Evolutionary conservation across 2,797 vertebrate genomes (phyloP).

Genomic region (Rhinoraja longicauda): DNA sequence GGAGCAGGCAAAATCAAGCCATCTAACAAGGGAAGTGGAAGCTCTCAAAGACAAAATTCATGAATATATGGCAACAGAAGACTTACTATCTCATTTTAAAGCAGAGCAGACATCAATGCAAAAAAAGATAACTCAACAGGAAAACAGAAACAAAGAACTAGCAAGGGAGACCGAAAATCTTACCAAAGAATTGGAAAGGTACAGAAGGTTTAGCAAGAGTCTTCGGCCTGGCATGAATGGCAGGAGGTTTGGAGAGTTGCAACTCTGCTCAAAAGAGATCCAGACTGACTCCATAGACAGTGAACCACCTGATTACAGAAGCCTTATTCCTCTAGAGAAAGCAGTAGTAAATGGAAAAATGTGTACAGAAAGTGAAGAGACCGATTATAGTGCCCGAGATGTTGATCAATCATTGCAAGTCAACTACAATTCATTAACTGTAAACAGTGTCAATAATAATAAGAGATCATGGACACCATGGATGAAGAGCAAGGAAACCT

Average conservation of each 20-base stretch:
- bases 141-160: conserved; percentile 84
- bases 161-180: conserved; percentile 87
- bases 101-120: conserved; percentile 80
- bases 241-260: conserved; percentile 82
- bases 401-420: conserved; percentile 64
- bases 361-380: conserved; percentile 67
- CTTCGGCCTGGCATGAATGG: conserved; percentile 77
- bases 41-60: conserved; percentile 91
- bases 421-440: conserved; percentile 62
- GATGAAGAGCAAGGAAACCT: conserved; percentile 66
- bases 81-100: conserved; percentile 78
- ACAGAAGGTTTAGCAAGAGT: conserved; percentile 82
- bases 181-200: conserved; percentile 79
- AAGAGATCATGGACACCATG: conserved; percentile 72
- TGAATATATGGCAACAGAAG: conserved; percentile 84
- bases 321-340: conserved; percentile 66
- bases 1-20: conserved; percentile 84
- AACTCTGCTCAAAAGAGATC: conserved; percentile 83
- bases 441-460: conserved; percentile 71
- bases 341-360: conserved; percentile 78
- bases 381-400: conserved; percentile 64
- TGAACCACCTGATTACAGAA: conserved; percentile 68
- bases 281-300: conserved; percentile 79
- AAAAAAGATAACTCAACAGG: conserved; percentile 84
- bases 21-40: conserved; percentile 80